A percentile compares a stretch with the other conserved stretches of the same genome.
Evolutionary conservation across 2,888 invertebrate genomes (phyloP).

Genomic region (Cepaea hortensis): DNA sequence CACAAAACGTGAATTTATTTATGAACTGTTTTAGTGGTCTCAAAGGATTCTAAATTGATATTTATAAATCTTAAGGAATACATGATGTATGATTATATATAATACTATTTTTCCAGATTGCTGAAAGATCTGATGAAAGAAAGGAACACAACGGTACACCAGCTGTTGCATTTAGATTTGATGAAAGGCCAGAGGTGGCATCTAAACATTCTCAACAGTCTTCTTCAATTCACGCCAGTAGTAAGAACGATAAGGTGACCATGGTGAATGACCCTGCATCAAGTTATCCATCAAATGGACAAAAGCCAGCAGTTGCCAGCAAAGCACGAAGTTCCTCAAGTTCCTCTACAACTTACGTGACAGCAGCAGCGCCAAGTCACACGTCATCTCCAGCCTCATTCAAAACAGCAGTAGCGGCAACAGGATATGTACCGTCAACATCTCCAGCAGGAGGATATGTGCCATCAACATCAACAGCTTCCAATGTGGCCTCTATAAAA

Average conservation of each 20-base stretch:
- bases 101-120: constrained; percentile 35
- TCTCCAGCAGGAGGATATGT: not conserved
- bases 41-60: too few relatives aligned
- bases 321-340: not conserved
- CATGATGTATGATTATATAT: too few relatives aligned
- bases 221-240: not conserved
- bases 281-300: not conserved
- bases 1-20: too few relatives aligned
- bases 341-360: not conserved
- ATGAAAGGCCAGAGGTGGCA: constrained; percentile 42
- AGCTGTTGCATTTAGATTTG: constrained; percentile 46
- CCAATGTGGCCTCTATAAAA: constrained; percentile 6
- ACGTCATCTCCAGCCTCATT: not conserved
- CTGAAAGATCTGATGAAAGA: constrained; percentile 34
- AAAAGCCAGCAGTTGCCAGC: constrained; percentile 35
- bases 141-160: constrained; percentile 47
- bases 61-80: too few relatives aligned
- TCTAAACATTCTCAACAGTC: constrained; percentile 25
- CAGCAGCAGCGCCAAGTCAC: not conserved
- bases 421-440: too few relatives aligned
- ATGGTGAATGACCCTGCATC: not conserved
- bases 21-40: too few relatives aligned
- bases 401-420: not conserved
- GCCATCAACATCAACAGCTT: not conserved
- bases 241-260: not conserved